phyloP scores from a whole-genome alignment of 2,888 invertebrate genomes.

The Parelbella ahira region DNA sequence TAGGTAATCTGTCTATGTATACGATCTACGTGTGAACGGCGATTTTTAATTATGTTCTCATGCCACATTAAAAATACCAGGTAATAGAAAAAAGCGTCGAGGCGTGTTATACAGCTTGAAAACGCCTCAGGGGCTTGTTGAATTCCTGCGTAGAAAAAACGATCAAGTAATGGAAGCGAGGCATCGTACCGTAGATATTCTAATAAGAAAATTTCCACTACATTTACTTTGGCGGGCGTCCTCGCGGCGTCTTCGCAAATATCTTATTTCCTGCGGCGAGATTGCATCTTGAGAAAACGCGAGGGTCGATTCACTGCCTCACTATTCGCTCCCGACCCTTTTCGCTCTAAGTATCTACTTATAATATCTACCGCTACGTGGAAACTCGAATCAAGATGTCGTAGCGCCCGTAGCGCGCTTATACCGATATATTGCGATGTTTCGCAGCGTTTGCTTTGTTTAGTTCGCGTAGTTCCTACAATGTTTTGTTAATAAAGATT shows the following conservation, averaged over 20 bases:
- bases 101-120: constrained; percentile 56
- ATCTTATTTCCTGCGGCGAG: constrained; percentile 81
- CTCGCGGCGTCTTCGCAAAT: constrained; percentile 81
- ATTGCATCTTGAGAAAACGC: constrained; percentile 81
- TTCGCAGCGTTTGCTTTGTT: no score
- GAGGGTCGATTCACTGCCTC: constrained; percentile 70
- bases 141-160: constrained; percentile 72
- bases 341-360: constrained; percentile 27
- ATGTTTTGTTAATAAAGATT: no score
- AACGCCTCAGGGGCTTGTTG: constrained; percentile 46
- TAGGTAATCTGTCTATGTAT: no score
- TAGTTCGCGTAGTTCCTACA: no score
- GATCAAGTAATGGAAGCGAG: constrained; percentile 63
- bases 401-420: no score
- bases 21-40: no score
- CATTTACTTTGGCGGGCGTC: constrained; percentile 77
- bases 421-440: no score
- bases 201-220: constrained; percentile 82
- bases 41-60: no score
- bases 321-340: constrained; percentile 62
- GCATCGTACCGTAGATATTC: constrained; percentile 80
- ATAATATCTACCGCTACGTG: constrained; percentile 13
- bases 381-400: constrained; percentile 30
- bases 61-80: no score
- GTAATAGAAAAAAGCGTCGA: constrained; percentile 34